A percentile compares a stretch with the other conserved stretches of the same genome.
Evolutionary conservation across 2,797 vertebrate genomes (phyloP).

Genomic region (Tapirus indicus): DNA sequence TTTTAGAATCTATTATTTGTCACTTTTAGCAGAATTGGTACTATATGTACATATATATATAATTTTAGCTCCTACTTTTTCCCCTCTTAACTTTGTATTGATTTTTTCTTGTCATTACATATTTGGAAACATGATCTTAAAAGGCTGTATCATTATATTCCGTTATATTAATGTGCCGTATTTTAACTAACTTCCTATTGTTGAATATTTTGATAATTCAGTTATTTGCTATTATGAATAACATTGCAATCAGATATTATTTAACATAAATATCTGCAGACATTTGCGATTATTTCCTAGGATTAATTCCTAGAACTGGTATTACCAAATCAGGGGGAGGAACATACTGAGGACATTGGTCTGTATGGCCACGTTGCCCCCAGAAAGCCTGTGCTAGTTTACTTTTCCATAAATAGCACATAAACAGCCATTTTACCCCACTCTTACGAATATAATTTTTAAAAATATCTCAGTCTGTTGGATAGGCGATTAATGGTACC

Average conservation of each 20-base stretch:
- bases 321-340: neutral
- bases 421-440: neutral
- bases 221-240: slow-evolving; percentile 47
- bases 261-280: neutral
- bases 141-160: slow-evolving; percentile 47
- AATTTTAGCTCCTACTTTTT: slow-evolving; percentile 10
- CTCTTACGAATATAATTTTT: neutral
- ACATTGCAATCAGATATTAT: neutral
- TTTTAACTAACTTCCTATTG: slow-evolving; percentile 56
- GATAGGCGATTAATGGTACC: slow-evolving; percentile 30
- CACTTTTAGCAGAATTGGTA: slow-evolving; percentile 37
- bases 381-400: neutral
- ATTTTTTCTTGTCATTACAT: slow-evolving; percentile 53
- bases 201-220: slow-evolving; percentile 7
- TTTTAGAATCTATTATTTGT: slow-evolving; percentile 70
- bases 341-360: neutral
- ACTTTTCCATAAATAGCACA: neutral
- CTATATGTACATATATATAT: neutral
- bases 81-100: slow-evolving; percentile 20
- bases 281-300: slow-evolving; percentile 24
- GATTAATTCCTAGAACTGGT: neutral
- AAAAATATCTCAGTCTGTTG: neutral
- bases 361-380: neutral
- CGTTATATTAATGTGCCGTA: neutral
- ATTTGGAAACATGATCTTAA: slow-evolving; percentile 66